These are phyloP conservation scores for Himalopsyche kuldschensis DNA, from an alignment of 2,888 invertebrate species.

Conservation along the genomic window DNA sequence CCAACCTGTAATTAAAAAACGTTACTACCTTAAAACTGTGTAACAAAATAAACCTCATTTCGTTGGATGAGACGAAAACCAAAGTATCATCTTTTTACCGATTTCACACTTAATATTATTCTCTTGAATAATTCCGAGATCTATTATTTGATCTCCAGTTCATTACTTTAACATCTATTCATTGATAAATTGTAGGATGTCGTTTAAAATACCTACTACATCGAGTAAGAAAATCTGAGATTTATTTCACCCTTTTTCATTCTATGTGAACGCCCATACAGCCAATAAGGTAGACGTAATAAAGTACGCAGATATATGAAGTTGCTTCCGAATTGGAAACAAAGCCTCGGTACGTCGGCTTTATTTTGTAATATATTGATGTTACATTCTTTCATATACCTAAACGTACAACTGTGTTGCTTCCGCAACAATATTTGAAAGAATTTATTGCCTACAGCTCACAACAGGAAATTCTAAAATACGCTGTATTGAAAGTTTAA, in stretches of 20 bases:
- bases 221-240: not conserved
- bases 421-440: not conserved
- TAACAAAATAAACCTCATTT: too few species aligned
- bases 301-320: not conserved
- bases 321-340: not conserved
- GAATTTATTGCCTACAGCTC: not conserved
- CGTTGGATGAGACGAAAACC: too few species aligned
- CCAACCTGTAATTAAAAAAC: too few species aligned
- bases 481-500: not conserved
- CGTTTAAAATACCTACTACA: too few species aligned
- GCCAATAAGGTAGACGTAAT: not conserved
- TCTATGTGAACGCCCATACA: not conserved
- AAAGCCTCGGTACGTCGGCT: not conserved
- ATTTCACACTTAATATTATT: too few species aligned
- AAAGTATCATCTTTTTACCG: too few species aligned
- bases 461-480: not conserved
- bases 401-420: not conserved
- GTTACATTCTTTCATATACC: not conserved
- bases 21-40: too few species aligned
- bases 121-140: too few species aligned
- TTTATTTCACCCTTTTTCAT: not conserved
- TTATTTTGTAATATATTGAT: not conserved
- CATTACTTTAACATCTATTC: too few species aligned
- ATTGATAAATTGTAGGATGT: too few species aligned
- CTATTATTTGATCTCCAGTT: too few species aligned